Percentiles rank a stretch among this genome's conserved stretches.
Conservation (phyloP, 2,888 invertebrate genomes). For the Dascillus cervinus region DNA sequence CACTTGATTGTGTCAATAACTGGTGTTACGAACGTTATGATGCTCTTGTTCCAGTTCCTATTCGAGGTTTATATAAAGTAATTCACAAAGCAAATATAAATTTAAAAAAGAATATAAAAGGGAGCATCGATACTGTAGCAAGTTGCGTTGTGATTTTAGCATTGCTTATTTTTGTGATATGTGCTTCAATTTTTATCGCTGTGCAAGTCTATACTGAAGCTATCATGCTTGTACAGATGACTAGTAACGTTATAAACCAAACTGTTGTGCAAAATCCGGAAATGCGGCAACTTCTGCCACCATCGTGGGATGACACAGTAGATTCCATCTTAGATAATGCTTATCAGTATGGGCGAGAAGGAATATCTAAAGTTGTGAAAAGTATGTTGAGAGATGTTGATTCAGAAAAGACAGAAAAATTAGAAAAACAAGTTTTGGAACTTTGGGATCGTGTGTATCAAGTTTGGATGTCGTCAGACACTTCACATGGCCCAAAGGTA, state of each 20-base stretch:
- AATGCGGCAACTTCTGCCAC: constrained; percentile 73
- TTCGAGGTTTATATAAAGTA: constrained; percentile 69
- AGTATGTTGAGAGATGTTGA: constrained; percentile 74
- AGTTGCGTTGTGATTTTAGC: constrained; percentile 79
- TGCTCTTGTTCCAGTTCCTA: constrained; percentile 66
- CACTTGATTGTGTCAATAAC: constrained; percentile 31
- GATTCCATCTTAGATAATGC: constrained; percentile 90
- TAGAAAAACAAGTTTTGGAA: constrained; percentile 84
- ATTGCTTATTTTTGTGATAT: constrained; percentile 70
- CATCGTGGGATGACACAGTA: constrained; percentile 75
- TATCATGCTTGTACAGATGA: constrained; percentile 82
- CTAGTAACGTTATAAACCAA: constrained; percentile 80
- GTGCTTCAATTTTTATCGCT: constrained; percentile 73
- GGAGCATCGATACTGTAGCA: constrained; percentile 78
- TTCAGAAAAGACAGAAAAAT: constrained; percentile 67
- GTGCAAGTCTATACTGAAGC: constrained; percentile 92
- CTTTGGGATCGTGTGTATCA: constrained; percentile 92
- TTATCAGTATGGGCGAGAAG: constrained; percentile 85
- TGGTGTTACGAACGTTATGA: constrained; percentile 62
- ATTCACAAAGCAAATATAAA: constrained; percentile 55
- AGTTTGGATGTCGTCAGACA: constrained; percentile 75
- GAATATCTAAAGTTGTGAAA: constrained; percentile 76
- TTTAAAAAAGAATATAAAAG: constrained; percentile 57
- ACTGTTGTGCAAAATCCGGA: constrained; percentile 87
- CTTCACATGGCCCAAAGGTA: constrained; percentile 61